Conservation (phyloP, 2,888 invertebrate species). For the Chromoteleia sp. region DNA sequence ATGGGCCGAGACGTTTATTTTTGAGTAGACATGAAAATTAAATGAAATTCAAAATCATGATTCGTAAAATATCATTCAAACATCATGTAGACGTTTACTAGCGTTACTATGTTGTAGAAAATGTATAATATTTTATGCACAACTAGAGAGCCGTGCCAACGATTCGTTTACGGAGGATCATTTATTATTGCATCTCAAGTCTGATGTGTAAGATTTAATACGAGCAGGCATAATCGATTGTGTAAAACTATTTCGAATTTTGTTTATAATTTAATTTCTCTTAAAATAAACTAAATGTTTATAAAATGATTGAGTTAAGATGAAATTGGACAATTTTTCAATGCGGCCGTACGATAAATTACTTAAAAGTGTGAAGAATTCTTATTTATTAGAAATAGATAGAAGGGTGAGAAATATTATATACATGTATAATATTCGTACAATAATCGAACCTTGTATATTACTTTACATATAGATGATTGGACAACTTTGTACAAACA, state of each 20-base stretch:
- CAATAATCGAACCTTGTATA: no score
- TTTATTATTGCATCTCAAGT: slow-evolving; percentile 1
- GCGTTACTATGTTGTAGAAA: slow-evolving; percentile 54
- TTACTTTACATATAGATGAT: background rate
- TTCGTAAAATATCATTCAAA: slow-evolving; percentile 57
- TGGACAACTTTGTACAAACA: background rate
- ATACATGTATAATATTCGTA: no score
- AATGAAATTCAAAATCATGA: slow-evolving; percentile 30
- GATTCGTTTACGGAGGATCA: slow-evolving; percentile 26
- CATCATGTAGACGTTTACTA: slow-evolving; percentile 29
- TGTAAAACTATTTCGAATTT: background rate
- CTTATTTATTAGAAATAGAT: no score
- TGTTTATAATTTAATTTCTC: slow-evolving; percentile 22
- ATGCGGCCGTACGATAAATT: background rate
- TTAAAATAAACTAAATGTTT: slow-evolving; percentile 11
- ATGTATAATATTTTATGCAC: slow-evolving; percentile 49
- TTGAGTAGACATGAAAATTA: background rate
- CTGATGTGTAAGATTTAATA: background rate
- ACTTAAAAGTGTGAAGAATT: no score
- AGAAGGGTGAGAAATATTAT: no score
- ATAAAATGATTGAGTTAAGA: background rate
- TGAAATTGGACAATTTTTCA: background rate
- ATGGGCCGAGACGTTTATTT: slow-evolving; percentile 39
- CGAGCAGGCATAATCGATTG: slow-evolving; percentile 4
- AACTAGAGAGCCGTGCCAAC: slow-evolving; percentile 38